phyloP scores from a whole-genome alignment of 2,113 vertebrate species.

The Chloroceryle aenea region DNA sequence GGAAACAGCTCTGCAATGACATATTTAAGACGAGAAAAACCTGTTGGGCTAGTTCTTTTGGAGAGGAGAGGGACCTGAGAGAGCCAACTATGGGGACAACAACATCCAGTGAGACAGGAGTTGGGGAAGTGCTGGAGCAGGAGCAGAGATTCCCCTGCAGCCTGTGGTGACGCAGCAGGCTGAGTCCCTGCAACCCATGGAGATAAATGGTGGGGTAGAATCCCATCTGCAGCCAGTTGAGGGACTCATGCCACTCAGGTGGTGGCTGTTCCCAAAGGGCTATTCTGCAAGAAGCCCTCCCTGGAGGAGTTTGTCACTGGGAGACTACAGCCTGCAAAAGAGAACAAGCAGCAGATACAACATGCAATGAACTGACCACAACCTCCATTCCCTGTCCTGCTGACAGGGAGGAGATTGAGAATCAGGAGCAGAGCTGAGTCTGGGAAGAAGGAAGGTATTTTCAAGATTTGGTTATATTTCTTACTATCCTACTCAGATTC shows the following conservation, averaged over 20 bases:
- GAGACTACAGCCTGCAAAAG: background rate
- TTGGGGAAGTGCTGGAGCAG: background rate
- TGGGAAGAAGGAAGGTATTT: background rate
- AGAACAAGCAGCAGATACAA: background rate
- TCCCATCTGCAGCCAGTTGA: background rate
- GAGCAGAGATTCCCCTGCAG: background rate
- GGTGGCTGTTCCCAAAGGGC: background rate
- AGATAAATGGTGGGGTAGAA: background rate
- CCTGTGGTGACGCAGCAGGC: background rate
- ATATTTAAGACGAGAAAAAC: background rate
- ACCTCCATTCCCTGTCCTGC: background rate
- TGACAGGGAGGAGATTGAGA: background rate
- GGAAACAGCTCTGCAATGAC: background rate
- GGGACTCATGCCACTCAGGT: background rate
- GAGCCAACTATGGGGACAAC: background rate
- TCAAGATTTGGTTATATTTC: background rate
- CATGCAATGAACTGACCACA: background rate
- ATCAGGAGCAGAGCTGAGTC: background rate
- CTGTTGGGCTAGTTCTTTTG: background rate
- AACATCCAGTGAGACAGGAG: background rate
- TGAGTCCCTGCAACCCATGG: no score
- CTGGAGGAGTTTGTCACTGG: background rate
- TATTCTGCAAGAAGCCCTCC: background rate
- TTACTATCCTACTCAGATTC: background rate
- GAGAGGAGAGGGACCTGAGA: background rate